phyloP scores from a whole-genome alignment of 2,113 vertebrate species.

The Xenus cinereus region DNA sequence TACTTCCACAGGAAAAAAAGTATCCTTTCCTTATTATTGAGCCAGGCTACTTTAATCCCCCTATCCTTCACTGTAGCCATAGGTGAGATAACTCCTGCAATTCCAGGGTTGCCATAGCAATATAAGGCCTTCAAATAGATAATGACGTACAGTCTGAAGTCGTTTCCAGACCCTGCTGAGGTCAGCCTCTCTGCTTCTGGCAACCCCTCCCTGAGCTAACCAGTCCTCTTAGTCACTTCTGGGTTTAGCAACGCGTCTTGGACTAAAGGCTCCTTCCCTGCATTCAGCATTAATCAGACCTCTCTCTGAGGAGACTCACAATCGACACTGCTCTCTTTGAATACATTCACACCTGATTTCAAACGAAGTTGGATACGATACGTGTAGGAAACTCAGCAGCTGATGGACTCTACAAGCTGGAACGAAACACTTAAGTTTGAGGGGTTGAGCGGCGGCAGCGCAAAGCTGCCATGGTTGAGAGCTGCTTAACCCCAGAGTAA shows the following conservation, averaged over 20 bases:
- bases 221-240: not conserved
- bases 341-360: not conserved
- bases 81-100: not conserved
- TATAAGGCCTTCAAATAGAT: not conserved
- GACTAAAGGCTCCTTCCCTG: not conserved
- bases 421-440: not conserved
- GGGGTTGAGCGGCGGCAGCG: not conserved
- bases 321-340: not conserved
- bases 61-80: not conserved
- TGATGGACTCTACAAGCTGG: not conserved
- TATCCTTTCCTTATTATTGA: not conserved
- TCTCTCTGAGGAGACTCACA: not conserved
- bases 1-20: not conserved
- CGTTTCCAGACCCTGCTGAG: not conserved
- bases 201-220: not conserved
- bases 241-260: not conserved
- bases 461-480: not conserved
- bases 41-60: not conserved
- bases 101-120: not conserved
- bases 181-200: not conserved
- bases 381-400: fast-evolving
- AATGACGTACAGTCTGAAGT: not conserved
- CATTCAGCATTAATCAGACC: not conserved
- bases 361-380: not conserved
- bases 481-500: not conserved